A percentile compares a stretch with the other conserved stretches of the same genome.
These are phyloP conservation scores for Papilio dardanus DNA, from an alignment of 1,140 invertebrate genomes.

Conservation along the genomic window DNA sequence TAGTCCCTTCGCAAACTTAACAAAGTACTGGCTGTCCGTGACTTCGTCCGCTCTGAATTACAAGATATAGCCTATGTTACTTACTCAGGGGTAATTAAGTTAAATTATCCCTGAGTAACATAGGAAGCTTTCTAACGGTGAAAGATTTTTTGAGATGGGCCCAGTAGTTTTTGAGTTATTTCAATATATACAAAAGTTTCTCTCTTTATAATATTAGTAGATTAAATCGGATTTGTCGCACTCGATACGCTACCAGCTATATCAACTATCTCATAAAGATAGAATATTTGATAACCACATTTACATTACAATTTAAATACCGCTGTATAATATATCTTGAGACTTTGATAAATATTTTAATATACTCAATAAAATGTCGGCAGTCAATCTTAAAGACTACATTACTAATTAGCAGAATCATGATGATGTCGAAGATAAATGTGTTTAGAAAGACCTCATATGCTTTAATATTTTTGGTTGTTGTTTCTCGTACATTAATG, in stretches of 20 bases:
- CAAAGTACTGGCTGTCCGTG: too few species aligned
- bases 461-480: not conserved
- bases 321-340: not conserved
- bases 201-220: too few species aligned
- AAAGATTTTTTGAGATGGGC: too few species aligned
- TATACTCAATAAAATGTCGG: not conserved
- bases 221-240: slow-evolving; percentile 4
- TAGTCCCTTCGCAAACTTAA: too few species aligned
- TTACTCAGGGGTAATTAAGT: too few species aligned
- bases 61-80: too few species aligned
- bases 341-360: slow-evolving; percentile 8
- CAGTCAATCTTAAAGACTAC: not conserved
- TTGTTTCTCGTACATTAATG: too few species aligned
- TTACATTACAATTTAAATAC: not conserved
- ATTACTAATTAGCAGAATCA: not conserved
- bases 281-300: slow-evolving; percentile 11
- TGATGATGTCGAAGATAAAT: not conserved
- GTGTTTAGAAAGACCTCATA: not conserved
- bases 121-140: too few species aligned
- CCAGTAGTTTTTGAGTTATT: too few species aligned
- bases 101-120: too few species aligned
- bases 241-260: not conserved
- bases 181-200: too few species aligned
- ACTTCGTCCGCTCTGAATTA: too few species aligned
- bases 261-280: not conserved